These are phyloP conservation scores for Hyaena hyaena DNA, from an alignment of 2,113 vertebrate species.

Conservation along the genomic window DNA sequence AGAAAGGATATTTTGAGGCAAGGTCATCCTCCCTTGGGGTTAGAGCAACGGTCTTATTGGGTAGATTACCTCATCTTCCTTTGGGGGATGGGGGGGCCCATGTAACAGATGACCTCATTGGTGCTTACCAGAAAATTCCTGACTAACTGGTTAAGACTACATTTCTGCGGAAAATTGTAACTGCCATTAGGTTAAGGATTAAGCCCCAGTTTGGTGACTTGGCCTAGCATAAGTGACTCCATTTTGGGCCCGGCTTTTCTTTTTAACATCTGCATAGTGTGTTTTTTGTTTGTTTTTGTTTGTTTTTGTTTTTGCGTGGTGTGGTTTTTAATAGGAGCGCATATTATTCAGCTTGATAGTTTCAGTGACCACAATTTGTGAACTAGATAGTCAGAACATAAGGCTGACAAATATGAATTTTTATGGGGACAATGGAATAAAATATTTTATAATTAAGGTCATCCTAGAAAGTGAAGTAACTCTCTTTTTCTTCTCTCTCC, in stretches of 20 bases:
- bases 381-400: neutral
- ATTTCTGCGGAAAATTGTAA: neutral
- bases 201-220: neutral
- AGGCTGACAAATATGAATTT: neutral
- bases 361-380: neutral
- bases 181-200: neutral
- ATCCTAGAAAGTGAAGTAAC: neutral
- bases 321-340: neutral
- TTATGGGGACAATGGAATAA: neutral
- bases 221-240: neutral
- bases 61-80: neutral
- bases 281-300: neutral
- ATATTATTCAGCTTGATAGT: neutral
- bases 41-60: neutral
- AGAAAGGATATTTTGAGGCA: neutral
- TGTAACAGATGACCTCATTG: neutral
- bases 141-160: neutral
- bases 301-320: neutral
- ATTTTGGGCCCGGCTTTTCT: neutral
- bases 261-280: neutral
- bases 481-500: neutral
- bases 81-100: neutral
- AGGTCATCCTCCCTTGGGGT: neutral
- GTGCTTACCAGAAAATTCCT: neutral
- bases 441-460: neutral